Conservation (phyloP, 2,888 invertebrate species). For the Megaustenia siamemsis region DNA sequence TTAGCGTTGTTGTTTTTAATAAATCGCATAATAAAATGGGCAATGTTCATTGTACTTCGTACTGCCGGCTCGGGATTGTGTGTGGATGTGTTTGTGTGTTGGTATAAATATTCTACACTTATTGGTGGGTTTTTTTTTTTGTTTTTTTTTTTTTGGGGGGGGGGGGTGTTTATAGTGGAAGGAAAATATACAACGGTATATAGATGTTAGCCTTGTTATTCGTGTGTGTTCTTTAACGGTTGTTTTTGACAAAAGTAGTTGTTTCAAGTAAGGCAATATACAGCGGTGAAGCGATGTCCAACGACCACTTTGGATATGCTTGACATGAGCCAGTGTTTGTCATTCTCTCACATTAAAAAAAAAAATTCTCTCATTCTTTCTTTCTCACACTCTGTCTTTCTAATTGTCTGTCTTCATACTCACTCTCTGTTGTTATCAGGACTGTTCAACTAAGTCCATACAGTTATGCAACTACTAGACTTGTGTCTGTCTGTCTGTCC, state of each 20-base stretch:
- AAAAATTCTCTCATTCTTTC: neutral
- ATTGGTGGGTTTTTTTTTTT: too few species aligned
- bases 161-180: too few species aligned
- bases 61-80: too few species aligned
- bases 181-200: too few species aligned
- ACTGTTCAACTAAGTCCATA: slow-evolving; percentile 42
- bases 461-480: slow-evolving; percentile 51
- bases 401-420: slow-evolving; percentile 45
- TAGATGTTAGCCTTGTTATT: too few species aligned
- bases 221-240: neutral
- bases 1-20: too few species aligned
- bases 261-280: slow-evolving; percentile 6
- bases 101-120: too few species aligned
- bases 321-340: slow-evolving; percentile 15
- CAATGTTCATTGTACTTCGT: too few species aligned
- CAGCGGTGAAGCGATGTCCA: too few species aligned
- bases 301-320: neutral
- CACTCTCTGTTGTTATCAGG: slow-evolving; percentile 48
- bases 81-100: too few species aligned
- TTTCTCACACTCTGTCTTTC: neutral
- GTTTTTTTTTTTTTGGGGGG: too few species aligned
- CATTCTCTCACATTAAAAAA: slow-evolving; percentile 20
- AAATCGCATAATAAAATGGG: too few species aligned
- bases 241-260: neutral
- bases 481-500: slow-evolving; percentile 44